These are phyloP conservation scores for Dusona sp. DNA, from an alignment of 2,888 invertebrate species.

Conservation along the genomic window DNA sequence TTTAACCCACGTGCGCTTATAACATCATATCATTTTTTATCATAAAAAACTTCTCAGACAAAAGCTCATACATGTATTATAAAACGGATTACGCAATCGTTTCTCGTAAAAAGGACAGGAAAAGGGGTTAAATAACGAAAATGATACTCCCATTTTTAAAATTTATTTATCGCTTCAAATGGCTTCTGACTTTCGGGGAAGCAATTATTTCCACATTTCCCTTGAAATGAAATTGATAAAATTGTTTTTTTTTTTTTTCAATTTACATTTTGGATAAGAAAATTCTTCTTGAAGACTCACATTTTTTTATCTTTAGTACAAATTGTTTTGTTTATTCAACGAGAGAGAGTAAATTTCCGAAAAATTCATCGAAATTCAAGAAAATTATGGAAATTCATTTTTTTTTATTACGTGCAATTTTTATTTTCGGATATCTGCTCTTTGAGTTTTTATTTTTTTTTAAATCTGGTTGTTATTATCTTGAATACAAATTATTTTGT, in stretches of 20 bases:
- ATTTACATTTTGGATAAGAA: neutral
- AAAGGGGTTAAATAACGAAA: neutral
- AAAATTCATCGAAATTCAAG: too few relatives aligned
- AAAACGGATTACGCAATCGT: neutral
- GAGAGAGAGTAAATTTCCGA: neutral
- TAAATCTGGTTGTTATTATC: too few relatives aligned
- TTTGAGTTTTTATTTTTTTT: too few relatives aligned
- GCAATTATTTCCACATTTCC: neutral
- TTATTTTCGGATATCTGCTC: too few relatives aligned
- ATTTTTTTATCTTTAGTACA: neutral
- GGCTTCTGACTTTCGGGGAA: neutral
- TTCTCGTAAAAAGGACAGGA: neutral
- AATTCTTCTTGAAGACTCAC: neutral
- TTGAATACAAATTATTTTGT: too few relatives aligned
- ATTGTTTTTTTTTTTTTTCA: neutral
- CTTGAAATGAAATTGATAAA: neutral
- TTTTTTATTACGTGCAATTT: too few relatives aligned
- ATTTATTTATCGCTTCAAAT: slow-evolving; percentile 2
- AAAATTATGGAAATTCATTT: too few relatives aligned
- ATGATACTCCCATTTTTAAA: neutral
- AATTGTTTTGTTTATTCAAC: neutral
- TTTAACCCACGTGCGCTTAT: slow-evolving; percentile 4
- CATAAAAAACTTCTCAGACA: neutral
- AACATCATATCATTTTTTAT: neutral
- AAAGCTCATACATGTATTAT: neutral